Evolutionary conservation across 2,113 vertebrate genomes (phyloP), one percentile per base, ranked within the genome.

Genomic region (Boulengerochromis microlepis): DNA sequence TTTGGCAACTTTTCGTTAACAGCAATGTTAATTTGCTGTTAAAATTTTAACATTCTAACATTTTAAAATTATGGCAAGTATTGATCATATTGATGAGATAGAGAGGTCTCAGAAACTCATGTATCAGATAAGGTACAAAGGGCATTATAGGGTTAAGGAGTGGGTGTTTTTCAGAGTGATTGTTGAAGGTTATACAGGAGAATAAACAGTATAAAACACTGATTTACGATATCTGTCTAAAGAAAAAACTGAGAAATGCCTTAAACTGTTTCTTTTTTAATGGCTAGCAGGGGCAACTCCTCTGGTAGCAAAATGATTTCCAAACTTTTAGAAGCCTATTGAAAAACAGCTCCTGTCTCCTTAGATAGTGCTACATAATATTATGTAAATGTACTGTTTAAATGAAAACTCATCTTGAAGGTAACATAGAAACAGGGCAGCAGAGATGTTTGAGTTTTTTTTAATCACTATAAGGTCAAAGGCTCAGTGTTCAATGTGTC

Each of bases 1-100:
- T 64, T 64, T 64, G 16, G 31, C 0, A 35, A 64, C 59, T 64
- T 35, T 64, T 35, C 0, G 0, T 64, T 64, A 19, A 0, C 10
- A 11, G 0, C 59, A 33, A 11, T 33, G 29, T 19, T 33, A 33
- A 7, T 11, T 64, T 64, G 29, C 52, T 53, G 52, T 53, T 53
- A 53, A 53, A 22, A 22, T 53, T 53, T 2, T 53, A 53, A 53
- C 52, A 22, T 53, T 53, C 52, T 33, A 33, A 64, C 29, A 64
- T 64, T 64, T 64, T 33, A 11, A 19, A 33, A 64, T 2, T 64
- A 64, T 59, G 8, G 11, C 0, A 59, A 59, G 26, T 31, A 2
- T 31, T 31, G 26, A 18, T 59, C 26, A 10, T 59, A 0, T 0
- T 59, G 56, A 59, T 59, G 56, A 59, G 56, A 59, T 18, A 2